Percentiles rank a stretch among this genome's conserved stretches.
These are phyloP conservation scores for Climacteris rufus DNA, from an alignment of 2,113 vertebrate species.

Conservation along the genomic window DNA sequence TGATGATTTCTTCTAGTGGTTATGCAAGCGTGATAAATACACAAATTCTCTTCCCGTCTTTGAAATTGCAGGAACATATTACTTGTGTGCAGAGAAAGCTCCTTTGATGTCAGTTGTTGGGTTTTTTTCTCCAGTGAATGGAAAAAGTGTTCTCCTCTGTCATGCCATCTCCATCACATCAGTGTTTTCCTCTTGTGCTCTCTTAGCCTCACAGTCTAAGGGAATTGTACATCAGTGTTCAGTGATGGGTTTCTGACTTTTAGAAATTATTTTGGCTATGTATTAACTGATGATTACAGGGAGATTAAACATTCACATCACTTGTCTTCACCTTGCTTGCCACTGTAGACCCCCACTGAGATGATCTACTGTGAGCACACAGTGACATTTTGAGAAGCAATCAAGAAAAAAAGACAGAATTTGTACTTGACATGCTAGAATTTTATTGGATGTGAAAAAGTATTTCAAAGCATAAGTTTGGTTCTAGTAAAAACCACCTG, in stretches of 20 bases:
- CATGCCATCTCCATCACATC: not conserved
- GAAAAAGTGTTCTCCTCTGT: not conserved
- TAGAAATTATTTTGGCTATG: not conserved
- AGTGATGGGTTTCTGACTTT: not conserved
- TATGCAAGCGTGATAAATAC: not conserved
- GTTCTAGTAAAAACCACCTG: not conserved
- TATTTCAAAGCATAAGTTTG: not conserved
- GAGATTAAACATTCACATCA: not conserved
- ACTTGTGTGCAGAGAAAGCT: not conserved
- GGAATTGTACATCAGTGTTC: not conserved
- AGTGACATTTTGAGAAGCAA: not conserved
- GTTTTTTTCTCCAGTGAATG: not conserved
- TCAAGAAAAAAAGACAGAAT: not conserved
- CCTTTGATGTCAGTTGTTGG: not conserved
- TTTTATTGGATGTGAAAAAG: not conserved
- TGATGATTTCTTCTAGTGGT: not conserved
- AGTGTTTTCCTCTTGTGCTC: not conserved
- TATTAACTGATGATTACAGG: not conserved
- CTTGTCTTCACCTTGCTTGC: not conserved
- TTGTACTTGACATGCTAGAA: not conserved
- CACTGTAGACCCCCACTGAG: not conserved
- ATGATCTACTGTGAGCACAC: not conserved
- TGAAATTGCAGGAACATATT: not conserved
- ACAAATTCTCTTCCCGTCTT: not conserved
- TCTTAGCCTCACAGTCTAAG: not conserved